These are phyloP conservation scores for Dipodomys spectabilis DNA, from an alignment of 2,113 vertebrate species.

Conservation along the genomic window DNA sequence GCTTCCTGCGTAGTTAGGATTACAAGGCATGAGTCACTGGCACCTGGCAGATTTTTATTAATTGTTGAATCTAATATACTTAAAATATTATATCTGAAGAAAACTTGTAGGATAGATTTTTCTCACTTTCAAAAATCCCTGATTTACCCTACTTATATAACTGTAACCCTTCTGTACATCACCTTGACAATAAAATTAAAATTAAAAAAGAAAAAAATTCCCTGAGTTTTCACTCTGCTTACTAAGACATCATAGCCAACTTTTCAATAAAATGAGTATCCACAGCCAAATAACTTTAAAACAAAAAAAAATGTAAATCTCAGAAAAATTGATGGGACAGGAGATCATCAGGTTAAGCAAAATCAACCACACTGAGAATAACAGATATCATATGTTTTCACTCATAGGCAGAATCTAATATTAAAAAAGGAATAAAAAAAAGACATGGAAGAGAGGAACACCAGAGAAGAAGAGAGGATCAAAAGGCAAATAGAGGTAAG, in stretches of 20 bases:
- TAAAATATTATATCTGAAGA: conserved; percentile 60
- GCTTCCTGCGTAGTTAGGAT: no score
- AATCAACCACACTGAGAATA: neutral
- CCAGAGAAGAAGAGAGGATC: neutral
- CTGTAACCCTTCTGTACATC: no score
- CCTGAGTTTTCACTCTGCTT: conserved; percentile 21
- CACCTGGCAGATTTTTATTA: neutral
- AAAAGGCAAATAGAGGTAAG: neutral
- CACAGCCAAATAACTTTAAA: conserved; percentile 54
- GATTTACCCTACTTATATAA: no score
- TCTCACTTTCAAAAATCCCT: conserved; percentile 50
- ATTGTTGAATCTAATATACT: neutral
- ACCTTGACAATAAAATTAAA: no score
- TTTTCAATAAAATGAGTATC: conserved; percentile 51
- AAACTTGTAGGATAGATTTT: conserved; percentile 1
- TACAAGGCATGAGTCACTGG: no score
- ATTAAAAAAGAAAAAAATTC: neutral
- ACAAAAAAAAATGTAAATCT: conserved; percentile 54
- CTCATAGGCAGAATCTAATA: neutral
- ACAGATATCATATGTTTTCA: neutral
- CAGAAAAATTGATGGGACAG: neutral
- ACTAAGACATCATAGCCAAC: conserved; percentile 49
- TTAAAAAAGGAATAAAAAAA: neutral
- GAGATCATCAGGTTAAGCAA: neutral
- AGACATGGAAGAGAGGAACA: neutral